Percentiles rank a stretch among this genome's conserved stretches.
Evolutionary conservation across 2,797 vertebrate genomes (phyloP).

Genomic region (Danio aesculapii): DNA sequence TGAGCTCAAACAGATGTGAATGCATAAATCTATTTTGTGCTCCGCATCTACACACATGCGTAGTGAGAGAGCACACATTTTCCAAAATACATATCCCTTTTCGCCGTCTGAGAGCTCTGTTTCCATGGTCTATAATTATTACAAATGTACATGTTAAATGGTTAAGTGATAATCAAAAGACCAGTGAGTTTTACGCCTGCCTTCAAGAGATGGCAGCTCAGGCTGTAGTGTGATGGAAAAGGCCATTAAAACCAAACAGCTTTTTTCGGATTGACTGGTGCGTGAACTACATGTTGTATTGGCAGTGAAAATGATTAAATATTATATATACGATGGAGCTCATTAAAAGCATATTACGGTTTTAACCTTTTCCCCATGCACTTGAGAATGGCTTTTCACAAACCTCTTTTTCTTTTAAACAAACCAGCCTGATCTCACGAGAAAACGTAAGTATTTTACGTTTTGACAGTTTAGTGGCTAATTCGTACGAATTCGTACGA

Average conservation of each 20-base stretch:
- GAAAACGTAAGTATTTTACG: too few relatives aligned
- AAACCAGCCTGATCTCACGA: slow-evolving; percentile 31
- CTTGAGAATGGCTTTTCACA: slow-evolving; percentile 35
- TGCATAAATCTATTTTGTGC: slow-evolving; percentile 29
- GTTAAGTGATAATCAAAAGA: slow-evolving; percentile 51
- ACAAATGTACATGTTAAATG: slow-evolving; percentile 55
- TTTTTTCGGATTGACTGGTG: slow-evolving; percentile 59
- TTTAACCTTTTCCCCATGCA: slow-evolving; percentile 49
- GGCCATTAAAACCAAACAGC: slow-evolving; percentile 55
- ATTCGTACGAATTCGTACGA: too few relatives aligned
- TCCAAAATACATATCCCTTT: slow-evolving; percentile 54
- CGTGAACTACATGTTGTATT: slow-evolving; percentile 70
- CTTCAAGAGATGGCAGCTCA: slow-evolving; percentile 58
- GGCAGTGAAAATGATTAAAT: slow-evolving; percentile 83
- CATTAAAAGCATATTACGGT: slow-evolving; percentile 81
- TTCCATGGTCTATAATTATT: slow-evolving; percentile 41
- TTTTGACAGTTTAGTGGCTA: too few relatives aligned
- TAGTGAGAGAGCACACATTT: slow-evolving; percentile 45
- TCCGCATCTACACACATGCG: background rate
- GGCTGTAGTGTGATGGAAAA: slow-evolving; percentile 56
- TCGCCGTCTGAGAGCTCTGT: slow-evolving; percentile 42
- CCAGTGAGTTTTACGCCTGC: slow-evolving; percentile 44
- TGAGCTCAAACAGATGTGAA: slow-evolving; percentile 42
- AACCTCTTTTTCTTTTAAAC: background rate
- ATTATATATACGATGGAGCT: slow-evolving; percentile 83